Evolutionary conservation across 2,113 vertebrate genomes (phyloP).

Genomic region (Dasyornis broadbenti): DNA sequence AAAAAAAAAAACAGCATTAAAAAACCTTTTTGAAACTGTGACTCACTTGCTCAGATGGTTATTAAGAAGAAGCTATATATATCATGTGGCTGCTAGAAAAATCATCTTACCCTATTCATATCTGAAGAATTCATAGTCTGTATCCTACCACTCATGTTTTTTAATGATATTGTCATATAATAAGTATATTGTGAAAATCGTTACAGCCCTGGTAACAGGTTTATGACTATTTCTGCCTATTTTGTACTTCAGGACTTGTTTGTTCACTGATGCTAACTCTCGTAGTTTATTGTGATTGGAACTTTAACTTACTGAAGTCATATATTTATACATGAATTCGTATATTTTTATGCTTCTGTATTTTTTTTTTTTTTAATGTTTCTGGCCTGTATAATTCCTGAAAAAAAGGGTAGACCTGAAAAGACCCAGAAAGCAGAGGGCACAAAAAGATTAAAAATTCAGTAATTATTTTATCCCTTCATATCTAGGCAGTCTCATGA

Average conservation of each 20-base stretch:
- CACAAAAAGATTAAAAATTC: background rate
- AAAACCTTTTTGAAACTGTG: background rate
- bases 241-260: background rate
- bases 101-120: background rate
- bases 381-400: background rate
- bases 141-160: background rate
- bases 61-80: background rate
- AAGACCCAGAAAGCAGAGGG: background rate
- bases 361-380: background rate
- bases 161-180: background rate
- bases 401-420: background rate
- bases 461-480: background rate
- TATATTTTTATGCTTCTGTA: background rate
- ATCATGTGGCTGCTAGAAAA: background rate
- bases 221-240: background rate
- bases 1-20: background rate
- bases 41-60: background rate
- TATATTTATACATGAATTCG: background rate
- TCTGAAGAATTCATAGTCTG: background rate
- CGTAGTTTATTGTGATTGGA: background rate
- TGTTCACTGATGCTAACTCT: background rate
- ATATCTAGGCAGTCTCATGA: background rate
- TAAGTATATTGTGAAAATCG: background rate
- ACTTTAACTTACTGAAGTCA: background rate
- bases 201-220: background rate